phyloP scores from a whole-genome alignment of 2,888 invertebrate genomes.

The Plutella xylostella region DNA sequence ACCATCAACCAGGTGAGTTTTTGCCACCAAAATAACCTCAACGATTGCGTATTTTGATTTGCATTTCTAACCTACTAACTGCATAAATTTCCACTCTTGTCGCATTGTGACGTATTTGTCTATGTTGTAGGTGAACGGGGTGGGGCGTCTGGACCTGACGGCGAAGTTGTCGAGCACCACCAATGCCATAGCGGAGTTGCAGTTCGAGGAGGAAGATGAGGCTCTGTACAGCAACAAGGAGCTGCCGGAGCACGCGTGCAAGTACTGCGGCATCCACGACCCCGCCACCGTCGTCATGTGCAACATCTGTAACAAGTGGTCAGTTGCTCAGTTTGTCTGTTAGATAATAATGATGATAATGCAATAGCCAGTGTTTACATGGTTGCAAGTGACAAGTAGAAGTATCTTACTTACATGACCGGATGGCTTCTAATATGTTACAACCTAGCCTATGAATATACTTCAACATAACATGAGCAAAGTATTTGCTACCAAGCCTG shows the following conservation, averaged over 20 bases:
- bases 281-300: constrained; percentile 98
- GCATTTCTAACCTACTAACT: constrained; percentile 28
- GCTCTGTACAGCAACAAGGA: constrained; percentile 88
- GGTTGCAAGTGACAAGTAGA: too few species aligned
- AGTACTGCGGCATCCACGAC: constrained; percentile 99
- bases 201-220: constrained; percentile 96
- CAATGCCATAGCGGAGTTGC: constrained; percentile 86
- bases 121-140: constrained; percentile 75
- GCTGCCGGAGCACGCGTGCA: constrained; percentile 96
- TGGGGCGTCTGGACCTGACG: constrained; percentile 69
- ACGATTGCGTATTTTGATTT: constrained; percentile 25
- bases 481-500: too few species aligned
- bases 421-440: too few species aligned
- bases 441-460: too few species aligned
- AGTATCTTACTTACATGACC: too few species aligned
- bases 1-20: constrained; percentile 71
- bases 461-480: too few species aligned
- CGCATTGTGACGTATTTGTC: background rate
- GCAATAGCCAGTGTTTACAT: too few species aligned
- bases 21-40: constrained; percentile 22
- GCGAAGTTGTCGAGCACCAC: constrained; percentile 77
- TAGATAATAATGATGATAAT: too few species aligned
- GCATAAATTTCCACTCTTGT: background rate
- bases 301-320: constrained; percentile 98
- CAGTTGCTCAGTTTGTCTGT: too few species aligned